A percentile compares a stretch with the other conserved stretches of the same genome.
These are phyloP conservation scores for Drosophila pullipes DNA, from an alignment of 2,888 invertebrate species.

Conservation along the genomic window DNA sequence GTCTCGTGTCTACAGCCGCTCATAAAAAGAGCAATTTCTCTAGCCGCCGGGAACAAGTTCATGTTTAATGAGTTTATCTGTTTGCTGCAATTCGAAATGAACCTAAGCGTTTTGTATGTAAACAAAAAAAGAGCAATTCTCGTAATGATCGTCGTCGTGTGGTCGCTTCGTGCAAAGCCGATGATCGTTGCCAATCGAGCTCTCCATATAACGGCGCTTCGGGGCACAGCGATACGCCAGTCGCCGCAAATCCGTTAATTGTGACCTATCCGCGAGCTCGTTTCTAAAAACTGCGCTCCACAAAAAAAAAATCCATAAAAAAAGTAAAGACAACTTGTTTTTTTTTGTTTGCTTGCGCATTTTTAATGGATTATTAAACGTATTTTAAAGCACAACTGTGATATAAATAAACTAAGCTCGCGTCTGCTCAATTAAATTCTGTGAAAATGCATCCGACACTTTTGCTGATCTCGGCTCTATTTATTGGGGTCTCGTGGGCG, in stretches of 20 bases:
- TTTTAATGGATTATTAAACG: constrained; percentile 45
- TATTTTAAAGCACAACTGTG: constrained; percentile 39
- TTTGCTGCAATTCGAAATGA: constrained; percentile 56
- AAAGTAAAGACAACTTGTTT: not conserved
- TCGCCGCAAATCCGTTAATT: constrained; percentile 62
- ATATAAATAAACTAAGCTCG: constrained; percentile 31
- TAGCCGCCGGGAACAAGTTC: constrained; percentile 9
- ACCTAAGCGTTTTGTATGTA: constrained; percentile 49
- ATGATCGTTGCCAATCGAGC: constrained; percentile 32
- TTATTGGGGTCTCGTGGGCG: constrained; percentile 35
- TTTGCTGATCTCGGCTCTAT: constrained; percentile 25
- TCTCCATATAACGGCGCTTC: constrained; percentile 71
- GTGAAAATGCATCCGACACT: constrained; percentile 43
- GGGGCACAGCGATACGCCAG: constrained; percentile 57
- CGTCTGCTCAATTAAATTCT: constrained; percentile 3
- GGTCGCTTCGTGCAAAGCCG: constrained; percentile 43
- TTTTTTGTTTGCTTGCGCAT: not conserved
- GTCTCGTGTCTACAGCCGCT: constrained; percentile 20
- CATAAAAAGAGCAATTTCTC: constrained; percentile 20
- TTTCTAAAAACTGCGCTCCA: constrained; percentile 1
- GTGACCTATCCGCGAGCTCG: constrained; percentile 42
- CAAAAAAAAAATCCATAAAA: not conserved
- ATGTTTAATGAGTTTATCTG: constrained; percentile 58
- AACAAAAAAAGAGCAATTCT: not conserved
- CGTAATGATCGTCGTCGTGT: constrained; percentile 25